Conservation (phyloP, 2,888 invertebrate genomes). For the Serripes groenlandicus region DNA sequence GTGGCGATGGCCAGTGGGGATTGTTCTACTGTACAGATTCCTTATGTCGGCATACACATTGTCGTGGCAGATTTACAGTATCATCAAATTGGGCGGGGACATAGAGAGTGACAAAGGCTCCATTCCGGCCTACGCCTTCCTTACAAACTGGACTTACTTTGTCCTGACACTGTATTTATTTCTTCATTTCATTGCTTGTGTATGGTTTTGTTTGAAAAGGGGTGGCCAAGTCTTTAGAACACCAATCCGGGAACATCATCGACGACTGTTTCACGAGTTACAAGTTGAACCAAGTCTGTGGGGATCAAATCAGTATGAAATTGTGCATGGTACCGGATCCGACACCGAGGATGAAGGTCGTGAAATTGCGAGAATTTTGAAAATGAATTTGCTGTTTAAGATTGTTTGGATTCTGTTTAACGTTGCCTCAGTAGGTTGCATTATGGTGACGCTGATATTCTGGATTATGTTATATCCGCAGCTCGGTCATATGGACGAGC, state of each 20-base stretch:
- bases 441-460: conserved; percentile 81
- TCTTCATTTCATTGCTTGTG: conserved; percentile 61
- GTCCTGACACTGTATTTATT: conserved; percentile 76
- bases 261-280: conserved; percentile 70
- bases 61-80: conserved; percentile 73
- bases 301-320: conserved; percentile 54
- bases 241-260: conserved; percentile 57
- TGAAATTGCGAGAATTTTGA: background rate
- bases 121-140: conserved; percentile 75
- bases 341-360: conserved; percentile 29
- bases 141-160: conserved; percentile 84
- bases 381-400: conserved; percentile 67
- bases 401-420: conserved; percentile 78
- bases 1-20: conserved; percentile 79
- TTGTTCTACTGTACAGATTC: conserved; percentile 78
- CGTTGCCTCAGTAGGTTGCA: conserved; percentile 68
- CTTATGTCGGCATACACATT: conserved; percentile 75
- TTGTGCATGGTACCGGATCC: conserved; percentile 34
- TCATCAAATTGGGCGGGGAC: conserved; percentile 11
- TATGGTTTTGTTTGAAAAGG: conserved; percentile 56
- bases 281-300: conserved; percentile 68
- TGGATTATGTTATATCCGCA: conserved; percentile 78
- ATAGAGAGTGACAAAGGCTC: conserved; percentile 21
- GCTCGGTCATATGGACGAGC: conserved; percentile 26
- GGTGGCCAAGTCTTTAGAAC: conserved; percentile 38